phyloP scores from a whole-genome alignment of 1,140 invertebrate species.

The Macrostomum lignano region DNA sequence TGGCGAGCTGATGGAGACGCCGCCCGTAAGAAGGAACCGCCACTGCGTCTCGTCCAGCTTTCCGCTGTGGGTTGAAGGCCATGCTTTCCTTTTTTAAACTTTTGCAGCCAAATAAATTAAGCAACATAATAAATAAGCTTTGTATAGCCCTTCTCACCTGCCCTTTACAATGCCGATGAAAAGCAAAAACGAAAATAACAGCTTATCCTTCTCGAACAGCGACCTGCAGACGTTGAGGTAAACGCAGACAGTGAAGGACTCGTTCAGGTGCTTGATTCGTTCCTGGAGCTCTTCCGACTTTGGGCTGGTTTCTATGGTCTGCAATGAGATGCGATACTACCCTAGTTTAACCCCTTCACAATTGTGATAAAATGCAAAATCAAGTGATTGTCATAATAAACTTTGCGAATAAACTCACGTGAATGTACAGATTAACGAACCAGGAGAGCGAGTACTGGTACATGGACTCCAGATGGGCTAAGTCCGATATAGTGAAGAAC shows the following conservation, averaged over 20 bases:
- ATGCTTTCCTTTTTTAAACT: neutral
- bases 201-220: constrained; percentile 28
- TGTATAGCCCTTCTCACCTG: constrained; percentile 1
- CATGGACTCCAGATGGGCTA: constrained; percentile 76
- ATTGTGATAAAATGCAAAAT: no score
- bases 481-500: constrained; percentile 58
- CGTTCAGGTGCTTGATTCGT: constrained; percentile 19
- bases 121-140: neutral
- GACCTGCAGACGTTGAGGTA: constrained; percentile 26
- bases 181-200: constrained; percentile 26
- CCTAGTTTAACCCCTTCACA: no score
- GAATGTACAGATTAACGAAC: constrained; percentile 55
- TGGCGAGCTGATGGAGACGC: constrained; percentile 22
- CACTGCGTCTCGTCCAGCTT: constrained; percentile 20
- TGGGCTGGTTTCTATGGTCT: constrained; percentile 23
- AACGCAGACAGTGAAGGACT: constrained; percentile 24
- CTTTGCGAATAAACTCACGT: constrained; percentile 17
- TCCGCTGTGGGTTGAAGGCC: constrained; percentile 12
- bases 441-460: constrained; percentile 78
- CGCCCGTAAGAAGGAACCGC: constrained; percentile 25
- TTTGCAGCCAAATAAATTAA: neutral
- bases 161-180: constrained; percentile 9
- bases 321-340: constrained; percentile 9
- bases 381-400: no score
- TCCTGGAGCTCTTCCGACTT: constrained; percentile 14